Conservation (phyloP, 2,113 vertebrate species). For the Spea multiplicata region DNA sequence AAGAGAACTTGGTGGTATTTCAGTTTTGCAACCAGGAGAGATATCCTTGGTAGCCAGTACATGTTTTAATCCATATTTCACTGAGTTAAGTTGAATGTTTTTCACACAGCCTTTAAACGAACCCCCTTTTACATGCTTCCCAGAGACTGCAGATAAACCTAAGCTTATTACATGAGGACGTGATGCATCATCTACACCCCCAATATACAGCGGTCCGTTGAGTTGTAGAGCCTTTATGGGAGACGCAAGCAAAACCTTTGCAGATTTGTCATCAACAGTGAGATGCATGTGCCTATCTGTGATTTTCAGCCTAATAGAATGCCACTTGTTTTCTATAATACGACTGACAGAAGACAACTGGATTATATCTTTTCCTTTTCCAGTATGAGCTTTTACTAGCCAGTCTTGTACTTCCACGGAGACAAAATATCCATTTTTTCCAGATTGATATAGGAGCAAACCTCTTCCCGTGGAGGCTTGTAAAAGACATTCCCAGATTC, state of each 20-base stretch:
- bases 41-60: slow-evolving; percentile 81
- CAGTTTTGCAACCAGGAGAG: slow-evolving; percentile 79
- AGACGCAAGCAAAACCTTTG: slow-evolving; percentile 64
- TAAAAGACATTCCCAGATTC: slow-evolving; percentile 68
- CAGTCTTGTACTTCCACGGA: slow-evolving; percentile 81
- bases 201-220: slow-evolving; percentile 75
- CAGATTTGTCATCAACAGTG: slow-evolving; percentile 70
- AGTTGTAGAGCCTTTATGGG: slow-evolving; percentile 63
- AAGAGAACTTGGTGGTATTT: slow-evolving; percentile 54
- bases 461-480: slow-evolving; percentile 74
- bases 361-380: slow-evolving; percentile 64
- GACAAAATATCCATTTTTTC: slow-evolving; percentile 74
- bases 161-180: slow-evolving; percentile 68
- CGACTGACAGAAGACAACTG: slow-evolving; percentile 66
- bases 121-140: slow-evolving; percentile 71
- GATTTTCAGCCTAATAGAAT: slow-evolving; percentile 70
- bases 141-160: slow-evolving; percentile 70
- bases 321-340: slow-evolving; percentile 80
- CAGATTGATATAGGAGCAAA: slow-evolving; percentile 79
- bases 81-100: slow-evolving; percentile 69
- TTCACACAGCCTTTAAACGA: slow-evolving; percentile 89
- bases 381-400: slow-evolving; percentile 68
- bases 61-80: slow-evolving; percentile 72
- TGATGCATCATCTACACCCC: slow-evolving; percentile 73
- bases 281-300: slow-evolving; percentile 71